Conservation (phyloP, 2,797 vertebrate species). For the Muraenolepis orangiensis region DNA sequence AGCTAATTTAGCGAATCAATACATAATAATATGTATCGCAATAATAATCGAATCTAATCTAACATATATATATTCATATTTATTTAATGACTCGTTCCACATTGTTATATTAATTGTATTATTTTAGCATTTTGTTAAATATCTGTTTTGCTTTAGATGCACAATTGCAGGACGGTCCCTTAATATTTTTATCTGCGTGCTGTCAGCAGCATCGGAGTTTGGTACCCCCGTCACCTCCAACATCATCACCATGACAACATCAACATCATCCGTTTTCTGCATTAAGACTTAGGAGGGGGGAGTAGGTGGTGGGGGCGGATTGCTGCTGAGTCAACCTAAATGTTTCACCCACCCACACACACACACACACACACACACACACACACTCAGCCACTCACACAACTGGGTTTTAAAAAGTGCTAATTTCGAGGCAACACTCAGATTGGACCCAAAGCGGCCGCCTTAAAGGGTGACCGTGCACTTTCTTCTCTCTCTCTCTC, state of each 20-base stretch:
- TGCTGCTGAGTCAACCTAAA: constrained; percentile 70
- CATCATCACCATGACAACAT: neutral
- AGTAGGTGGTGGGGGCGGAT: constrained; percentile 12
- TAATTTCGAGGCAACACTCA: neutral
- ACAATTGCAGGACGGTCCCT: neutral
- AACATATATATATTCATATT: neutral
- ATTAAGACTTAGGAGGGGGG: neutral
- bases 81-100: neutral
- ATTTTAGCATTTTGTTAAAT: too few relatives aligned
- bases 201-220: neutral
- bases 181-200: neutral
- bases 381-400: neutral
- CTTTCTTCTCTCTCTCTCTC: constrained; percentile 29
- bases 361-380: neutral
- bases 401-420: neutral
- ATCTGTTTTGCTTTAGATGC: neutral
- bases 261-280: neutral
- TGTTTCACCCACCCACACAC: constrained; percentile 28
- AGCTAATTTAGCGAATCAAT: too few relatives aligned
- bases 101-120: neutral
- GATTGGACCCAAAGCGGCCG: neutral
- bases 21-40: too few relatives aligned
- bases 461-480: neutral
- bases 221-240: neutral
- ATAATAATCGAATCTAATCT: too few relatives aligned